Conservation (phyloP, 1,140 invertebrate species). For the Leptoteleia sp. region DNA sequence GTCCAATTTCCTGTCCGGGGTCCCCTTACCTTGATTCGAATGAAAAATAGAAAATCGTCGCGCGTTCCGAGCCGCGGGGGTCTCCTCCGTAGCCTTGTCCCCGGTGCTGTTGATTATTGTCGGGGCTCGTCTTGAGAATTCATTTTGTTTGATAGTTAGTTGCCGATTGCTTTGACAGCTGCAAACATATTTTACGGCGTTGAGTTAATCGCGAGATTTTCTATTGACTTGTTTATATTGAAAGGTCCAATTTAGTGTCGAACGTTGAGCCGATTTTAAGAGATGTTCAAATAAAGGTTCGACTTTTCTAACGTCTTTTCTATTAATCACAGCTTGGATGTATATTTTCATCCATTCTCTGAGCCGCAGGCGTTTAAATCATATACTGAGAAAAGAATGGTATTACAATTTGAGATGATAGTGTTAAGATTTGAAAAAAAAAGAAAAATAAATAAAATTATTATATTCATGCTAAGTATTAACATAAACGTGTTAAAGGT, state of each 20-base stretch:
- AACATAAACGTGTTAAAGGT: no score
- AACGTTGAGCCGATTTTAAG: neutral
- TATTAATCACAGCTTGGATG: no score
- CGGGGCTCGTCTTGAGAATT: neutral
- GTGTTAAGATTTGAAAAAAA: no score
- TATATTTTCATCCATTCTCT: no score
- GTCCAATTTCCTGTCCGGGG: conserved; percentile 1
- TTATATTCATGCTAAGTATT: no score
- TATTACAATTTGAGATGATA: no score
- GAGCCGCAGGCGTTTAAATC: no score
- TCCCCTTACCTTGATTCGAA: conserved; percentile 20
- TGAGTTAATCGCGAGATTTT: conserved; percentile 14
- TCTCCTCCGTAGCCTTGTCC: neutral
- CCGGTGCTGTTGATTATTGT: conserved; percentile 5
- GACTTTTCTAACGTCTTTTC: no score
- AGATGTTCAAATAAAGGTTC: neutral
- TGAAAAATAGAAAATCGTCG: conserved; percentile 23
- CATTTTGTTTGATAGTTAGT: conserved; percentile 19
- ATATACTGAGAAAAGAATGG: no score
- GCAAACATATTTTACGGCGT: conserved; percentile 5
- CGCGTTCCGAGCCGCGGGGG: conserved; percentile 3
- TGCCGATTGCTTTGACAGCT: conserved; percentile 34
- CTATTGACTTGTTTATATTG: conserved; percentile 24
- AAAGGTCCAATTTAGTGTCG: neutral
- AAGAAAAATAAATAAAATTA: no score